Percentiles rank a stretch among this genome's conserved stretches.
Evolutionary conservation across 2,113 vertebrate genomes (phyloP).

Genomic region (Gambusia affinis): DNA sequence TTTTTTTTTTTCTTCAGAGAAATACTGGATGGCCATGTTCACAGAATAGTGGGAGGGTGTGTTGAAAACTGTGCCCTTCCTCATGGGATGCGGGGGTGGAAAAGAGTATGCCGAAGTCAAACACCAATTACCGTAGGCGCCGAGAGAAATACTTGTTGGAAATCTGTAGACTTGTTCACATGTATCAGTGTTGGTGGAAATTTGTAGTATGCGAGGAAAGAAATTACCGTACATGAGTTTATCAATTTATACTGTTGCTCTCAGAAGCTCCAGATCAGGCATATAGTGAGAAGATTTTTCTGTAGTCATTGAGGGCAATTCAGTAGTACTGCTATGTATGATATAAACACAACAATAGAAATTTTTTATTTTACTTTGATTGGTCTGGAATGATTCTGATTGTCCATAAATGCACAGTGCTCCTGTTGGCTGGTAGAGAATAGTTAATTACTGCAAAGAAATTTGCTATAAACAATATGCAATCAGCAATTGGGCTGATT

Average conservation of each 20-base stretch:
- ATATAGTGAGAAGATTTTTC: neutral
- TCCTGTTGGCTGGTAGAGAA: no score
- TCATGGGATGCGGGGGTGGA: conserved; percentile 54
- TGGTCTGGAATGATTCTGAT: no score
- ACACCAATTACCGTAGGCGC: conserved; percentile 65
- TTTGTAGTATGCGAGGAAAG: neutral
- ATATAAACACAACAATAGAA: neutral
- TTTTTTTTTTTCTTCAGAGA: conserved; percentile 16
- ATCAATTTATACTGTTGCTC: neutral
- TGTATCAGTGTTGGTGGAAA: neutral
- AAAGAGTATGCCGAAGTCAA: conserved; percentile 63
- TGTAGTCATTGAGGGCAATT: neutral
- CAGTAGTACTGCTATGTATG: neutral
- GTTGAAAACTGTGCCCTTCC: conserved; percentile 37
- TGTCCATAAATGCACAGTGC: no score
- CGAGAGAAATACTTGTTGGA: conserved; percentile 28
- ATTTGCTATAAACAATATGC: no score
- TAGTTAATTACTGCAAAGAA: no score
- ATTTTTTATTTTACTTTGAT: neutral
- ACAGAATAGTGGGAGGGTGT: conserved; percentile 44
- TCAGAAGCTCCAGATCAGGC: neutral
- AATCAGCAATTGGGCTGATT: no score
- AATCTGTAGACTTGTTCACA: conserved; percentile 15
- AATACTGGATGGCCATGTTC: conserved; percentile 34
- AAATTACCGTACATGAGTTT: neutral